Evolutionary conservation across 2,888 invertebrate genomes (phyloP).

Genomic region (Melanostoma mellinum): DNA sequence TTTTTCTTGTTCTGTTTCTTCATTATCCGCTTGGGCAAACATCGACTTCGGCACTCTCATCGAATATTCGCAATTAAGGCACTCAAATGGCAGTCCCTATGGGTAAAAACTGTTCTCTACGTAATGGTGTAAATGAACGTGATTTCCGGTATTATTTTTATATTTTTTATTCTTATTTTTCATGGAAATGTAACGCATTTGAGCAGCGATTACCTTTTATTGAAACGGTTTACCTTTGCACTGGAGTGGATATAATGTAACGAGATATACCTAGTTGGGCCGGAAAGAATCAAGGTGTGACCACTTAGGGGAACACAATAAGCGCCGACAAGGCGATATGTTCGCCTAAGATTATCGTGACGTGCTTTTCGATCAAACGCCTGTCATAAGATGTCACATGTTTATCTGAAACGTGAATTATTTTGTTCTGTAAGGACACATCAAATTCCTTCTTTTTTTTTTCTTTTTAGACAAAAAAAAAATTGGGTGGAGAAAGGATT

Average conservation of each 20-base stretch:
- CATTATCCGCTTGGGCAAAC: slow-evolving; percentile 67
- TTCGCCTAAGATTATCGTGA: slow-evolving; percentile 32
- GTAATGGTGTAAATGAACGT: slow-evolving; percentile 69
- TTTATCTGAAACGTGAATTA: slow-evolving; percentile 34
- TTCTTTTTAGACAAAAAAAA: slow-evolving; percentile 3
- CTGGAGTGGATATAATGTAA: slow-evolving; percentile 21
- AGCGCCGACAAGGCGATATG: slow-evolving; percentile 30
- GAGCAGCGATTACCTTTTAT: slow-evolving; percentile 61
- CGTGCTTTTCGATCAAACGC: slow-evolving; percentile 13
- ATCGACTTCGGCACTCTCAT: slow-evolving; percentile 55
- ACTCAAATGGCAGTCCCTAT: slow-evolving; percentile 39
- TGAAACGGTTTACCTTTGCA: slow-evolving; percentile 56
- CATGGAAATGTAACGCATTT: slow-evolving; percentile 53
- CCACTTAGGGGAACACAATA: slow-evolving; percentile 42
- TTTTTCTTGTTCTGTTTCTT: slow-evolving; percentile 29
- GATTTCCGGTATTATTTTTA: slow-evolving; percentile 60
- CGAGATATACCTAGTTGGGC: slow-evolving; percentile 13
- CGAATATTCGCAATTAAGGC: slow-evolving; percentile 70
- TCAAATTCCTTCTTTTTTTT: background rate
- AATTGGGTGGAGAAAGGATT: too few species aligned
- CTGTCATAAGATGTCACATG: slow-evolving; percentile 9
- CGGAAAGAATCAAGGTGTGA: slow-evolving; percentile 38
- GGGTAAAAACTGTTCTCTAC: slow-evolving; percentile 51
- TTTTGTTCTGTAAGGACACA: slow-evolving; percentile 11
- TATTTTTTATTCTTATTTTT: slow-evolving; percentile 15